phyloP scores from a whole-genome alignment of 2,888 invertebrate genomes.

The Patella depressa region DNA sequence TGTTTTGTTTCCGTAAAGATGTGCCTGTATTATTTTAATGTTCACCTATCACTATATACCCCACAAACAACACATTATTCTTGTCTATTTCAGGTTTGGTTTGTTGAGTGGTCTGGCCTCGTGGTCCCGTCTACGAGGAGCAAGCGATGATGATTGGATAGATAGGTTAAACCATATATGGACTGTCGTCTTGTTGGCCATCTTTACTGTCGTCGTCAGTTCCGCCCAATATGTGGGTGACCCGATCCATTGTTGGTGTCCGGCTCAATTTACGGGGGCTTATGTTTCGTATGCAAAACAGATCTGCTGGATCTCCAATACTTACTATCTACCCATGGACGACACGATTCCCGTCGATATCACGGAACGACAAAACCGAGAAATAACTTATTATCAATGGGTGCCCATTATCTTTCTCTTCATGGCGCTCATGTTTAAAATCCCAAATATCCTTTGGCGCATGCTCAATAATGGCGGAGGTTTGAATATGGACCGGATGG shows the following conservation, averaged over 20 bases:
- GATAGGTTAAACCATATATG: constrained; percentile 59
- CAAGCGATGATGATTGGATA: constrained; percentile 61
- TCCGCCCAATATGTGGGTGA: constrained; percentile 59
- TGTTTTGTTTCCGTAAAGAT: too few species aligned
- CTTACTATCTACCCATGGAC: constrained; percentile 59
- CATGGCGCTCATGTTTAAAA: constrained; percentile 60
- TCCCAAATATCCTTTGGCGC: constrained; percentile 59
- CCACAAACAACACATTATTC: background rate
- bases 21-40: too few species aligned
- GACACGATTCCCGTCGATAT: constrained; percentile 52
- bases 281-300: constrained; percentile 55
- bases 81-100: constrained; percentile 43
- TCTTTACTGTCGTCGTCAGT: constrained; percentile 60
- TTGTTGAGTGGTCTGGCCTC: constrained; percentile 53
- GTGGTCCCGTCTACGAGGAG: constrained; percentile 53
- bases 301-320: constrained; percentile 63
- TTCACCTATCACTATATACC: too few species aligned
- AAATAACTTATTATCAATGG: constrained; percentile 64
- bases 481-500: constrained; percentile 58
- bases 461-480: constrained; percentile 52
- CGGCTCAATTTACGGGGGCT: constrained; percentile 54
- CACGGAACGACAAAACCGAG: constrained; percentile 42
- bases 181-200: constrained; percentile 53
- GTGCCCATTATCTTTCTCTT: constrained; percentile 61
- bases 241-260: constrained; percentile 60